Conservation (phyloP, 2,888 invertebrate species). For the Lasioglossum zephyrum region DNA sequence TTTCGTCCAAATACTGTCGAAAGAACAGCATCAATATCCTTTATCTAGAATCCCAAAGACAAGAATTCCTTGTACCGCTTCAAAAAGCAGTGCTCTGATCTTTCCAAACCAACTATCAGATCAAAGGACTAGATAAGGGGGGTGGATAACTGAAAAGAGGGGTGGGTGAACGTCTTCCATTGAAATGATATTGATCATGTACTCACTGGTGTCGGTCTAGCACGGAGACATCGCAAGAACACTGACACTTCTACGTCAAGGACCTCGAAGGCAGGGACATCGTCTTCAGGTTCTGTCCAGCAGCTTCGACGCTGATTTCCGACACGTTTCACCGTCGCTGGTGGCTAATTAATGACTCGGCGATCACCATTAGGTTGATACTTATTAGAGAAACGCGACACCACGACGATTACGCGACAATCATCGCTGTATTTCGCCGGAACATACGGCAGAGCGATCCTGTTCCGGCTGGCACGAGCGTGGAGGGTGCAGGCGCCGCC, state of each 20-base stretch:
- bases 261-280: constrained; percentile 39
- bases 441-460: constrained; percentile 47
- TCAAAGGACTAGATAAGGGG: not conserved
- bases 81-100: not conserved
- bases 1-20: not conserved
- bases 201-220: constrained; percentile 45
- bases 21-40: too few species aligned
- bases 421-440: constrained; percentile 45
- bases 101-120: not conserved
- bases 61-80: not conserved
- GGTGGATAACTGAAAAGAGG: not conserved
- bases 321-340: not conserved
- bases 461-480: constrained; percentile 51
- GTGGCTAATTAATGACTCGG: not conserved
- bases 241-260: constrained; percentile 47
- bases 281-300: constrained; percentile 13
- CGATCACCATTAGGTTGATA: not conserved
- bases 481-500: constrained; percentile 71
- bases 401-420: constrained; percentile 16
- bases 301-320: not conserved
- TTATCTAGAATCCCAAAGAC: too few species aligned
- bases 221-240: constrained; percentile 36
- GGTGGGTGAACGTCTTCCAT: not conserved
- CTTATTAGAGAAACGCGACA: not conserved
- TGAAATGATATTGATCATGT: not conserved